Conservation (phyloP, 1,140 invertebrate species). For the Watersipora subatra region DNA sequence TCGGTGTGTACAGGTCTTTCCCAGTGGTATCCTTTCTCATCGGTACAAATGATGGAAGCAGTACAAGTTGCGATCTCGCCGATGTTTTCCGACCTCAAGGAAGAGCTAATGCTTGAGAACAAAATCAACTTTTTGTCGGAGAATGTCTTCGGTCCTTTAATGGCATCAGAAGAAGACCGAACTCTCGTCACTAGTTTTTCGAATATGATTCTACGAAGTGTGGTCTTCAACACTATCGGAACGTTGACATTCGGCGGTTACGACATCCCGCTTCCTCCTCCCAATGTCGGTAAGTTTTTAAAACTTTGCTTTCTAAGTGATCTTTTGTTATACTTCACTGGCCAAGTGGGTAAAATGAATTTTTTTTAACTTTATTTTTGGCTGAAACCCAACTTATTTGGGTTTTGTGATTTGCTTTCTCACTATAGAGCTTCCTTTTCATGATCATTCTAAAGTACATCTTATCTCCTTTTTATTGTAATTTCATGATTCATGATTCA, state of each 20-base stretch:
- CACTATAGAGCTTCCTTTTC: no score
- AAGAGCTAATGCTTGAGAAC: constrained; percentile 1
- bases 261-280: constrained; percentile 24
- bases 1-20: constrained; percentile 28
- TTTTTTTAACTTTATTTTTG: no score
- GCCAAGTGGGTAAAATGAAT: no score
- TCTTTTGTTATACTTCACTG: not conserved
- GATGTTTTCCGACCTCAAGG: constrained; percentile 14
- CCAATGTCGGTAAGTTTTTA: constrained; percentile 26
- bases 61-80: constrained; percentile 18
- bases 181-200: constrained; percentile 21
- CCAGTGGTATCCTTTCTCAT: constrained; percentile 28
- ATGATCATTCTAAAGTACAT: no score
- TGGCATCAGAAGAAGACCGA: constrained; percentile 22
- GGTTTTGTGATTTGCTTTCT: no score
- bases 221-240: constrained; percentile 19
- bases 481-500: no score
- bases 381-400: no score
- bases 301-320: constrained; percentile 4
- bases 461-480: no score
- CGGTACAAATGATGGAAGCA: constrained; percentile 21
- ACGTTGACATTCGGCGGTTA: constrained; percentile 20
- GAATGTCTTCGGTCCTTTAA: constrained; percentile 23
- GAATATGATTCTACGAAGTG: constrained; percentile 17
- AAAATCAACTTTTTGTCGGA: constrained; percentile 6